Percentiles rank a stretch among this genome's conserved stretches.
These are phyloP conservation scores for Maconellicoccus hirsutus DNA, from an alignment of 1,140 invertebrate species.

Conservation along the genomic window DNA sequence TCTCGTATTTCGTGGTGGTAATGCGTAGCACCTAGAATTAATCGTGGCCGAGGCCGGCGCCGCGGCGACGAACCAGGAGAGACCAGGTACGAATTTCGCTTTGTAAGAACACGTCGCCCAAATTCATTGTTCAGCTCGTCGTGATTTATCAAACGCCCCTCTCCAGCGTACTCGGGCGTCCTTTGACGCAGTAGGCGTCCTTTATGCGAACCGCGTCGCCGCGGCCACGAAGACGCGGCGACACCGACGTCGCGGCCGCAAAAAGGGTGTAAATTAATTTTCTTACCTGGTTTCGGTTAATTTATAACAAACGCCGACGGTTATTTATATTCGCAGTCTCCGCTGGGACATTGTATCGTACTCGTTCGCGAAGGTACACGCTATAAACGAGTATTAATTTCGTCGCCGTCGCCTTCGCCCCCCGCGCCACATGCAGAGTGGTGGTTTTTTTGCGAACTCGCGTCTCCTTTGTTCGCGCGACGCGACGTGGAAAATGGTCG, in stretches of 20 bases:
- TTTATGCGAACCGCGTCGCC: background rate
- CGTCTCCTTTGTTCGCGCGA: too few relatives aligned
- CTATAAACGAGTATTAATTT: constrained; percentile 16
- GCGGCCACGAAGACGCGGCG: too few relatives aligned
- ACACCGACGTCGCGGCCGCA: too few relatives aligned
- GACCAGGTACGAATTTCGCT: too few relatives aligned
- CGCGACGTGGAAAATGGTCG: too few relatives aligned
- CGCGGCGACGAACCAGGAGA: too few relatives aligned
- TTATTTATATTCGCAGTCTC: constrained; percentile 16
- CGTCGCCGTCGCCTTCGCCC: background rate
- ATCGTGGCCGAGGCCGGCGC: too few relatives aligned
- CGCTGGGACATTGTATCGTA: background rate
- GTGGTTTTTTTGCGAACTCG: too few relatives aligned
- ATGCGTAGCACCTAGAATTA: too few relatives aligned
- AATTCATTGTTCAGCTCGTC: constrained; percentile 4
- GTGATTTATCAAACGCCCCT: constrained; percentile 15
- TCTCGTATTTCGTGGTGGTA: too few relatives aligned
- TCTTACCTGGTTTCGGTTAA: constrained; percentile 14
- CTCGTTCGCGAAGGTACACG: too few relatives aligned
- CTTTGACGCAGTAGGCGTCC: background rate
- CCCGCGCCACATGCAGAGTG: too few relatives aligned
- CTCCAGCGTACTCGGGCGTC: background rate
- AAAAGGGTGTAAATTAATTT: constrained; percentile 18
- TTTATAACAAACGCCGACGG: background rate
- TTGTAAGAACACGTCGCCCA: background rate